These are phyloP conservation scores for Ophthalmotilapia sp. DNA, from an alignment of 2,113 vertebrate genomes.

Conservation along the genomic window DNA sequence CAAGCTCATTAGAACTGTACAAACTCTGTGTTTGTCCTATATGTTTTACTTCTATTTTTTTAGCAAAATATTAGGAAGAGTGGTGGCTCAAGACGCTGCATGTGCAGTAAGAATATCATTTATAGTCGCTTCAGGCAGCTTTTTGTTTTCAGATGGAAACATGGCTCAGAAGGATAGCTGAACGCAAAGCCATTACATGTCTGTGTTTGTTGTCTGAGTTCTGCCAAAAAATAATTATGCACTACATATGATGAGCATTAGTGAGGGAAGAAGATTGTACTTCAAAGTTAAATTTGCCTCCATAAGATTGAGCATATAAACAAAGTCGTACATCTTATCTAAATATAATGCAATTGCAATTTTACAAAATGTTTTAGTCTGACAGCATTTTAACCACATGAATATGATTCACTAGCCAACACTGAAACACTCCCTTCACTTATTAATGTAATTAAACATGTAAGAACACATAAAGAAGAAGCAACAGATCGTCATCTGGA, in stretches of 20 bases:
- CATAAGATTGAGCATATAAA: neutral
- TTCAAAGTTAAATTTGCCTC: neutral
- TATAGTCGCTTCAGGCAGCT: neutral
- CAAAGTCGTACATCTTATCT: neutral
- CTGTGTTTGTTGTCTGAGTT: neutral
- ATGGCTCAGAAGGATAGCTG: neutral
- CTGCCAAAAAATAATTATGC: neutral
- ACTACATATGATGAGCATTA: neutral
- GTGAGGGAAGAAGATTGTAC: neutral
- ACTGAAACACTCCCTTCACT: neutral
- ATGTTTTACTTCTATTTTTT: neutral
- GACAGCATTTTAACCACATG: neutral
- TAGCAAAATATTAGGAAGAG: neutral
- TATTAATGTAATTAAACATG: neutral
- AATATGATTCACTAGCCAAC: neutral
- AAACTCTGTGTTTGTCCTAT: neutral
- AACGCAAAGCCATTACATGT: neutral
- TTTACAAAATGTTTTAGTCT: neutral
- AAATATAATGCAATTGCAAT: neutral
- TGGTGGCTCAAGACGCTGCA: neutral
- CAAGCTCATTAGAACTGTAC: neutral
- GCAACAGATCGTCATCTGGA: neutral
- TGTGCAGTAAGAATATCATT: neutral
- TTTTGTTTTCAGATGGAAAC: neutral
- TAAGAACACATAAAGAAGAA: neutral